Conservation (phyloP, 2,113 vertebrate genomes). For the Origma solitaria region DNA sequence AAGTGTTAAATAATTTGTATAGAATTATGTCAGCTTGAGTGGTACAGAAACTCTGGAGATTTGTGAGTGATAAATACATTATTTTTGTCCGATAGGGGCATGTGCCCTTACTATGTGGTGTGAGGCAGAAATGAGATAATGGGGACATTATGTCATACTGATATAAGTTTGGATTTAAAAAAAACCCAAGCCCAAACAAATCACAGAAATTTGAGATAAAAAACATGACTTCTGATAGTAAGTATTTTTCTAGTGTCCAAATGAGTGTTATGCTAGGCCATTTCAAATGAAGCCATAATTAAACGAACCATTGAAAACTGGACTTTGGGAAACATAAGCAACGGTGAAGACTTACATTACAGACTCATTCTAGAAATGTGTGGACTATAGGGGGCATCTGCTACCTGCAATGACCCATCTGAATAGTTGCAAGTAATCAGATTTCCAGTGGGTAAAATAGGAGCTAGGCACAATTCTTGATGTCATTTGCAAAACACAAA, state of each 20-base stretch:
- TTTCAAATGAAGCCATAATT: background rate
- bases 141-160: background rate
- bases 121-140: background rate
- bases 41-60: background rate
- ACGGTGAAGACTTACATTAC: background rate
- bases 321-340: background rate
- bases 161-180: background rate
- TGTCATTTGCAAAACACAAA: background rate
- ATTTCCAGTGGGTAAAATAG: background rate
- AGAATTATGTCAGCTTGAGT: background rate
- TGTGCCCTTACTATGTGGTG: background rate
- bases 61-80: background rate
- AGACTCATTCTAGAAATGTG: background rate
- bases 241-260: background rate
- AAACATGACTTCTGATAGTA: background rate
- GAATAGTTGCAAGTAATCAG: background rate
- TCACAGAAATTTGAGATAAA: background rate
- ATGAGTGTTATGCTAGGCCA: background rate
- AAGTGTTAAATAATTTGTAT: background rate
- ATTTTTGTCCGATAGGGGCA: background rate
- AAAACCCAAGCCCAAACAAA: background rate
- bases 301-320: background rate
- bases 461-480: background rate
- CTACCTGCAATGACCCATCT: background rate
- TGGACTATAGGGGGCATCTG: background rate